phyloP scores from a whole-genome alignment of 2,888 invertebrate species.

The Epirrhoe alternata region DNA sequence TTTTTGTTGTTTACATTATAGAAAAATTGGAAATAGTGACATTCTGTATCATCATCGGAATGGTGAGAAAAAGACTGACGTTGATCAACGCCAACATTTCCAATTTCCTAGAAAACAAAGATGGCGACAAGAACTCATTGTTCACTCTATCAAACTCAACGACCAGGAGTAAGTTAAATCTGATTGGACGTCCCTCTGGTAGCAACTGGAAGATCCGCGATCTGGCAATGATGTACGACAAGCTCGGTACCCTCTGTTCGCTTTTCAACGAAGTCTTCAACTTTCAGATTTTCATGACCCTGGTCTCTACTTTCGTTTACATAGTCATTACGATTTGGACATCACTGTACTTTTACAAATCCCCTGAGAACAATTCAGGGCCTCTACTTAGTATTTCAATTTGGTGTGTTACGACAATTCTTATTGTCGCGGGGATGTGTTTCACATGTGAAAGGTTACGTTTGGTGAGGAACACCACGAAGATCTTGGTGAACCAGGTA shows the following conservation, averaged over 20 bases:
- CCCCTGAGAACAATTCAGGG: conserved; percentile 45
- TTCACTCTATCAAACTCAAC: conserved; percentile 49
- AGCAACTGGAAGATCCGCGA: conserved; percentile 58
- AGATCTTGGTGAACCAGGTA: conserved; percentile 63
- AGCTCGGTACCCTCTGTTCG: conserved; percentile 57
- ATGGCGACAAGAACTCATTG: conserved; percentile 44
- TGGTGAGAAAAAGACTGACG: conserved; percentile 54
- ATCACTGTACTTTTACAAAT: conserved; percentile 56
- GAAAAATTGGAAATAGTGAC: conserved; percentile 60
- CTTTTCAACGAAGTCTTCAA: conserved; percentile 64
- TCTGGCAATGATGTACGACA: conserved; percentile 58
- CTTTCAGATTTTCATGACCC: conserved; percentile 65
- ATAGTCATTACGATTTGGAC: conserved; percentile 66
- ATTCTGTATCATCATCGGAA: conserved; percentile 57
- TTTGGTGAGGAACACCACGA: conserved; percentile 56
- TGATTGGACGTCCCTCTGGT: conserved; percentile 51
- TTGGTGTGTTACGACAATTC: conserved; percentile 57
- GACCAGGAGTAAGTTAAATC: conserved; percentile 41
- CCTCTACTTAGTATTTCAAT: conserved; percentile 52
- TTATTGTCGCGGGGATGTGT: conserved; percentile 57
- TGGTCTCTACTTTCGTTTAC: conserved; percentile 61
- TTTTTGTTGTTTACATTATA: conserved; percentile 49
- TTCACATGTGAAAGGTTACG: conserved; percentile 60
- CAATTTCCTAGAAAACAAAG: conserved; percentile 54
- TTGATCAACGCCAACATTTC: conserved; percentile 57